Base-by-base conservation (phyloP, 1,140 invertebrate genomes). In the Bombus consobrinus region DNA sequence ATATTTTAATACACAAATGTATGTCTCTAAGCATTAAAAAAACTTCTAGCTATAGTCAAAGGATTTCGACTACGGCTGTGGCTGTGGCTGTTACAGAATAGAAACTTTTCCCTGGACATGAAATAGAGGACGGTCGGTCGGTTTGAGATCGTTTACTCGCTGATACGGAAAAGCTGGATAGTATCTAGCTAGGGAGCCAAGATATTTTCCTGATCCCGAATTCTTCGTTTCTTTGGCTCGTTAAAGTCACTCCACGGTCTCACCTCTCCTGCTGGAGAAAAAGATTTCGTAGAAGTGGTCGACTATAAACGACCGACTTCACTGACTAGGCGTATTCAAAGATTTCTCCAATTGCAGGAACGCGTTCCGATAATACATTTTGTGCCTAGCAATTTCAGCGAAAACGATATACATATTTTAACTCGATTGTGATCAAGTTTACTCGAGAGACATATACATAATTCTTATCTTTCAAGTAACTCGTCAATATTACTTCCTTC, bases 131-230 rank as follows among this genome's bases (percentile, higher is more conserved):
- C 74, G 79, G 78, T 71, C 57, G 74, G 81, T 62, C 28, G 59
- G 59, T 90, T 90, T 78, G 85, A 87, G 75, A 81, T 94, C 91
- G 93, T 94, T 94, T 94, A 93, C 86, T 90, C 92, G 89, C 69
- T 93, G 92, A 94, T 94, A 94, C 93, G 91, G 91, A 93, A 93
- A 93, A 93, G 92, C 91, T 79, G 92, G 78, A 92, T 92, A 87
- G 88, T 82, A 91, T 91, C 91, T 93, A 83, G 90, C 89, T 80
- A 82, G 74, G 80, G 83, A 92, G 92, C 89, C 87, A 91, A 91
- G 85, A 90, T 90, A 89, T 90, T 90, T 91, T 78, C 66, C 62
- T 74, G 79, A 87, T 83, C 81, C 76, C 62, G 34, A 87, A 74
- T 85, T 78, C 43, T 32, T 5, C 74, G 62, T 78, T 39, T 57